Percentiles rank a stretch among this genome's conserved stretches.
These are phyloP conservation scores for Turritopsis rubra DNA, from an alignment of 30 jellyfish, hydroid and myxozoan genomes.

Conservation along the genomic window DNA sequence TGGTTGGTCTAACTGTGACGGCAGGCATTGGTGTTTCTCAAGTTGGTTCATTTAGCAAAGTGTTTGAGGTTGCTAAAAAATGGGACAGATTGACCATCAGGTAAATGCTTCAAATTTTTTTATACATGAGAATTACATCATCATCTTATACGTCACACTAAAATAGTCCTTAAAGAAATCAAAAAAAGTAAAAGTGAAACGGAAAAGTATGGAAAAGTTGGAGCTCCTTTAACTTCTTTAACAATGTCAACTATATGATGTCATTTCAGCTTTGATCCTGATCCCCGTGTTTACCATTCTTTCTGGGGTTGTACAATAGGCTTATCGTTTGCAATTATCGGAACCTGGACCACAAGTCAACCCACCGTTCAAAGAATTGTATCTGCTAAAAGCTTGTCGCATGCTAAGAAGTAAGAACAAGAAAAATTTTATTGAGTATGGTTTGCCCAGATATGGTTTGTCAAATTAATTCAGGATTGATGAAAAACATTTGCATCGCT, in stretches of 20 bases:
- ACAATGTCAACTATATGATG: no score
- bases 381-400: constrained; percentile 3
- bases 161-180: no score
- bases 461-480: no score
- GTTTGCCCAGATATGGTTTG: no score
- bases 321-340: background rate
- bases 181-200: no score
- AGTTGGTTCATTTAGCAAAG: constrained; percentile 8
- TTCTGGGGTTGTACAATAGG: constrained; percentile 16
- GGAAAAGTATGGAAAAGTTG: no score
- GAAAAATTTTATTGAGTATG: background rate
- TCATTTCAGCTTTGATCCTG: constrained; percentile 2
- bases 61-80: background rate
- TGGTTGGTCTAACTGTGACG: background rate
- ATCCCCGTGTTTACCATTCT: constrained; percentile 4
- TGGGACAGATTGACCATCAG: background rate
- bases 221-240: no score
- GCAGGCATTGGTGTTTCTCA: constrained; percentile 12
- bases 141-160: no score
- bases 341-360: constrained; percentile 15
- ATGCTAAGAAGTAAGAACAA: background rate
- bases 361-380: constrained; percentile 17
- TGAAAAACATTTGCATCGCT: no score
- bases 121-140: no score
- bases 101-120: background rate